A percentile compares a stretch with the other conserved stretches of the same genome.
These are phyloP conservation scores for Leptopilina clavipes DNA, from an alignment of 1,140 invertebrate species.

Conservation along the genomic window DNA sequence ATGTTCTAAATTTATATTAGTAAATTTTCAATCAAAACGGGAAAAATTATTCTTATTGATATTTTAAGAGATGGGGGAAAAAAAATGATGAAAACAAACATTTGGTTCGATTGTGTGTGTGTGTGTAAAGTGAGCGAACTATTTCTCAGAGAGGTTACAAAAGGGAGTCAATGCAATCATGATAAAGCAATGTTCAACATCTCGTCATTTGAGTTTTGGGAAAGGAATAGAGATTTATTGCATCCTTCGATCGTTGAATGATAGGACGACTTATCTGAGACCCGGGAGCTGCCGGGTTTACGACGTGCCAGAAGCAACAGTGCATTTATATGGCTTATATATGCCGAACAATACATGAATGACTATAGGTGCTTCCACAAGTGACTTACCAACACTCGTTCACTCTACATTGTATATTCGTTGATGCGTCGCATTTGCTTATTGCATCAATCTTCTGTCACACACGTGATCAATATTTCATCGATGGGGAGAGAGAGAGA, in stretches of 20 bases:
- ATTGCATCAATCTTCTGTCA: constrained; percentile 19
- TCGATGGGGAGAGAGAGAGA: not conserved
- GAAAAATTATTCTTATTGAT: no score
- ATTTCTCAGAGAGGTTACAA: no score
- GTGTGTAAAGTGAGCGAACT: no score
- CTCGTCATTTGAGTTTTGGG: constrained; percentile 4
- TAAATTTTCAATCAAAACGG: no score
- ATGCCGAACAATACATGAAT: not conserved
- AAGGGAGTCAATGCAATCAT: not conserved
- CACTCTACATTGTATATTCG: not conserved
- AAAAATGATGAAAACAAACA: no score
- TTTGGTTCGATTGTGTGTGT: no score
- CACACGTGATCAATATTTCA: constrained; percentile 6
- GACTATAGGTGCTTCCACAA: constrained; percentile 5
- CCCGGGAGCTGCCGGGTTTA: not conserved
- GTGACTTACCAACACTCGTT: not conserved
- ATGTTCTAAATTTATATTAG: no score
- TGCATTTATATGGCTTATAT: constrained; percentile 1
- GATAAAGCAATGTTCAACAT: not conserved
- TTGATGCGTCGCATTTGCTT: not conserved
- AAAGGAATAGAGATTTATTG: constrained; percentile 18
- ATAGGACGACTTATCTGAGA: constrained; percentile 18
- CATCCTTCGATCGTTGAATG: constrained; percentile 20
- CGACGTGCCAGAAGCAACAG: constrained; percentile 28
- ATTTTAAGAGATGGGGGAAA: no score